Base-by-base conservation (phyloP, 2,113 vertebrate species). In the Sakesphorus luctuosus region DNA sequence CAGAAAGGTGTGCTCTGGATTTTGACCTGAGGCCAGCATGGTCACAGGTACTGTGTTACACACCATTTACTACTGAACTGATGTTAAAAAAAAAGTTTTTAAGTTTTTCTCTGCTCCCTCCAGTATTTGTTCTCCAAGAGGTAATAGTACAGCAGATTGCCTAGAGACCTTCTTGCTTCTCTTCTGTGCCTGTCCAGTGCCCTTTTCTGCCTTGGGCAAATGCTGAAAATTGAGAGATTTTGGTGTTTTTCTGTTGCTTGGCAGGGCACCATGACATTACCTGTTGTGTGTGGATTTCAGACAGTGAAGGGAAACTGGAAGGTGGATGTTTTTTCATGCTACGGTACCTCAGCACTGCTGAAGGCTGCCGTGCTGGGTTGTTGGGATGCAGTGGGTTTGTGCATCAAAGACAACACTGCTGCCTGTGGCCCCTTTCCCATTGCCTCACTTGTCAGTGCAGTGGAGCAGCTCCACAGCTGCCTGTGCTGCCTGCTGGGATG, bases 361-460 rank as follows among this genome's bases (percentile, higher is more conserved):
- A 25, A 55, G 25, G 14, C 26, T 9, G 1, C 52, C 26, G 55
- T 43, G 35, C 47, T n/a, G 61, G 17, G 29, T 20, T n/a, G 31
- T 35, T 68, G 40, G 58, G 56, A 15, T n/a, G 52, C 1, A 1
- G 63, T 29, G 38, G 13, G 29, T 31, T 31, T 52, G 33, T 8
- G 3, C 18, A 49, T 47, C 2, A 1, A 31, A 62, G n/a, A 26
- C 20, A 40, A 44, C 49, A 5, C 10, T 7, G 3, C 84, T 87
- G 50, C 50, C n/a, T 0, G 0, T 21, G 46, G 28, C 23, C 19
- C 8, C 14, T n/a, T 19, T 56, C 40, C 28, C 47, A n/a, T 25
- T 0, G 0, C 43, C 29, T 25, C 0, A 0, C 29, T 73, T 13
- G 4, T 16, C 7, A 10, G 29, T 13, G 36, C 35, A 49, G 20